Evolutionary conservation across 2,888 invertebrate species (phyloP), one percentile per base, ranked within the genome.

Genomic region (Caprella mutica): DNA sequence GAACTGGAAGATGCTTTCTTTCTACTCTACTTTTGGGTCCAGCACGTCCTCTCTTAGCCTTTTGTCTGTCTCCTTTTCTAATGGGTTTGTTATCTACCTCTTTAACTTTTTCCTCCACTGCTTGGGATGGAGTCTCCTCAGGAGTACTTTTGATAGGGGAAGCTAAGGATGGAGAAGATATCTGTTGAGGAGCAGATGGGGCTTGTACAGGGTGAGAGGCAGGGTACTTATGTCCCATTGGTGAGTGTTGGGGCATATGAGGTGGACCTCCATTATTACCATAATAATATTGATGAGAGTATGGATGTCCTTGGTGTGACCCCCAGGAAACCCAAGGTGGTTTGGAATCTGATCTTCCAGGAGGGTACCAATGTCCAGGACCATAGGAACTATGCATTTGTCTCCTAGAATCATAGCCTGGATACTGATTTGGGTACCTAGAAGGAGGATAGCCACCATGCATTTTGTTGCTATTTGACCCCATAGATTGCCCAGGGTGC

Each of bases 291-390:
- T 56, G 51, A 27, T 60, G 60, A 12, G 60, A 48, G 29, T 50
- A 60, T 5, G 54, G 54, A 4, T 53, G 50, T 23, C 56, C 26
- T 24, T 57, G 60, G 33, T 56, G 51, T 8, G 51, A 50, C 27
- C 51, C 27, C 60, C 60, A 60, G 19, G 56, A 21, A 39, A 44
- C 51, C 60, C 60, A 60, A 5, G 52, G 51, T 4, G 60, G 43
- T 44, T 60, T 60, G n/a, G 56, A 53, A 51, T 60, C 60, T 17
- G 40, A 54, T 24, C 56, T 54, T 19, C 56, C 54, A 24, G 60
- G 48, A 38, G 56, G 35, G 35, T 60, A 60, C 60, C 60, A 60
- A 38, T 56, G 52, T 30, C 50, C 56, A 8, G 29, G 48, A 29
- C 48, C 27, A 30, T 48, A 48, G 2, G 48, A 12, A 48, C 26